These are phyloP conservation scores for Alsophila aescularia DNA, from an alignment of 2,888 invertebrate genomes.

Conservation along the genomic window DNA sequence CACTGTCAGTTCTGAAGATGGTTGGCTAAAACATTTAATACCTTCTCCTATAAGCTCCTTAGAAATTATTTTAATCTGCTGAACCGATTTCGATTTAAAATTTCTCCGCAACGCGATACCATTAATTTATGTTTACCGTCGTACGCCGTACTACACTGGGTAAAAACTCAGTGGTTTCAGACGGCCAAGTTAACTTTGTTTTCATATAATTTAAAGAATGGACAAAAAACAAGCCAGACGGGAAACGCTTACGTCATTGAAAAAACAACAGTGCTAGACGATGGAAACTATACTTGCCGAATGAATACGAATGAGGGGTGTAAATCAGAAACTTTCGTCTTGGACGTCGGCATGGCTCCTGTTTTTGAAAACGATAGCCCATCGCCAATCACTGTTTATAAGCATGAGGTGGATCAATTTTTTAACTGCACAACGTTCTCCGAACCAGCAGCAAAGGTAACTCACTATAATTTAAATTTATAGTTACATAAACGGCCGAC, in stretches of 20 bases:
- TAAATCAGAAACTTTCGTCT: constrained; percentile 26
- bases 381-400: background rate
- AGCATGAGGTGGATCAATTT: constrained; percentile 3
- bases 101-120: too few species aligned
- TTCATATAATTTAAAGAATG: constrained; percentile 8
- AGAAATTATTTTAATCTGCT: too few species aligned
- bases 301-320: constrained; percentile 27
- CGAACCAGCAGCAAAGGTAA: constrained; percentile 29
- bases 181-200: too few species aligned
- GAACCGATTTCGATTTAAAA: too few species aligned
- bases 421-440: constrained; percentile 27
- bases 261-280: constrained; percentile 9
- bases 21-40: too few species aligned
- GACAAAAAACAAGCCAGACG: background rate
- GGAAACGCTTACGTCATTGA: constrained; percentile 17
- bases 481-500: too few species aligned
- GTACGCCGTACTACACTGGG: too few species aligned
- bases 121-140: too few species aligned
- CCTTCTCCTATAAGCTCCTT: too few species aligned
- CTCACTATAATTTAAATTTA: too few species aligned
- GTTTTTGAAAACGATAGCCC: constrained; percentile 5
- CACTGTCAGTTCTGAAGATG: too few species aligned
- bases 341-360: constrained; percentile 31
- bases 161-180: too few species aligned
- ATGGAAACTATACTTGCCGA: constrained; percentile 39